Evolutionary conservation across 2,888 invertebrate genomes (phyloP), one percentile per base, ranked within the genome.

Genomic region (Agapetus fuscipes): DNA sequence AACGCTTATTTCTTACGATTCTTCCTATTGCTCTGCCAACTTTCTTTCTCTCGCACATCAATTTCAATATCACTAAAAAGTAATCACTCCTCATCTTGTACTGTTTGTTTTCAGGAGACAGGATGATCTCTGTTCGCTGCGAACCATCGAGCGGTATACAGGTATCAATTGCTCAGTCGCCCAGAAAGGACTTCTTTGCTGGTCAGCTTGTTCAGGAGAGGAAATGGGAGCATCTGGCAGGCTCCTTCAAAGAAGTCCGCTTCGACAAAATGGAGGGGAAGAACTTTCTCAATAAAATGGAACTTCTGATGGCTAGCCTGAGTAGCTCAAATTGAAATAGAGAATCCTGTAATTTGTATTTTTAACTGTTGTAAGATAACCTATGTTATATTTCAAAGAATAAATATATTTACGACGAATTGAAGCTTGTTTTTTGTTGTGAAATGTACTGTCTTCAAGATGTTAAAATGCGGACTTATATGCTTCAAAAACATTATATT

Each of bases 261-360:
- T 76, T 94, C 60, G 91, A 94, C 49, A 90, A 89, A 62, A 86
- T 96, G 79, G 94, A 95, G 59, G 95, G 96, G 34, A 86, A 88
- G 56, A 95, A 94, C 65, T 94, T 96, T 59, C 71, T 94, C 4
- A 93, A 91, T 56, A 95, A 95, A 71, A 89, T 95, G 83, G 95
- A 96, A 66, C 72, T 93, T 52, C 74, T 95, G 3, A 93, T 95
- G 93, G 94, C 94, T 39, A 84, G 84, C 53, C 66, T 85, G 10
- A 83, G 84, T 46, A 83, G 83, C 55, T 80, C 80, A 46, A n/a
- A n/a, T n/a, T n/a, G n/a, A n/a, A n/a, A n/a, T n/a, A n/a, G n/a
- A n/a, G n/a, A n/a, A n/a, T n/a, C 81, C 79, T 28, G 75, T 68
- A 62, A 44, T 38, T 39, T 20, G n/a, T n/a, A n/a, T n/a, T n/a